phyloP scores from a whole-genome alignment of 2,113 vertebrate species.

The Grus americana region DNA sequence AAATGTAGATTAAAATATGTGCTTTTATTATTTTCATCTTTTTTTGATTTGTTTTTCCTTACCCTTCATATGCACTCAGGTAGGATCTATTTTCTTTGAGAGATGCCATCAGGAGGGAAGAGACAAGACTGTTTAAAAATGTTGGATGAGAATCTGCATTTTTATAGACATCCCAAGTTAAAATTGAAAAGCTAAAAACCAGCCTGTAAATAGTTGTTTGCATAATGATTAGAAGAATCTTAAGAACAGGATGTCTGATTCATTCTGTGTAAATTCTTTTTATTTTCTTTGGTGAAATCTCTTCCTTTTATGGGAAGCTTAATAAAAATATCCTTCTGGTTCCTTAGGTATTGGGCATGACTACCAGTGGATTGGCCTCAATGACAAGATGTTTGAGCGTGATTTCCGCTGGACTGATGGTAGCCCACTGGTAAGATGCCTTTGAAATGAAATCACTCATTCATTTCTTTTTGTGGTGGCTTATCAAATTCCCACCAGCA shows the following conservation, averaged over 20 bases:
- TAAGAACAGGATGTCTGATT: constrained; percentile 58
- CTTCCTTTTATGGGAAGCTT: constrained; percentile 54
- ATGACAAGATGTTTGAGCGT: constrained; percentile 97
- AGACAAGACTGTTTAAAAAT: neutral
- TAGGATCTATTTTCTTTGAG: neutral
- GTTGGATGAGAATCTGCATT: neutral
- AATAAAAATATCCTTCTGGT: constrained; percentile 44
- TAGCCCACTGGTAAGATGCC: constrained; percentile 85
- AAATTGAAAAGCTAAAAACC: neutral
- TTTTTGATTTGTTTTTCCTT: neutral
- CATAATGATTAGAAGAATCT: neutral
- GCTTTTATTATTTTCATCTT: neutral
- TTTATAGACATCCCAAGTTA: neutral
- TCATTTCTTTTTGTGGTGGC: neutral
- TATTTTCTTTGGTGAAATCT: constrained; percentile 17
- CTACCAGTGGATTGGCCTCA: constrained; percentile 98
- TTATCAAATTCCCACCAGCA: neutral
- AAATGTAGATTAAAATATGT: neutral
- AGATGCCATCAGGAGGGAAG: neutral
- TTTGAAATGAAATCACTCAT: neutral
- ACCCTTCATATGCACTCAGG: neutral
- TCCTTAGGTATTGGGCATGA: constrained; percentile 91
- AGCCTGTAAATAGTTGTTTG: neutral
- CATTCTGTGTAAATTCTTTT: constrained; percentile 29
- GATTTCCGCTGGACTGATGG: constrained; percentile 98